Percentiles rank a stretch among this genome's conserved stretches.
These are phyloP conservation scores for Eupeodes corollae DNA, from an alignment of 1,140 invertebrate species.

Conservation along the genomic window DNA sequence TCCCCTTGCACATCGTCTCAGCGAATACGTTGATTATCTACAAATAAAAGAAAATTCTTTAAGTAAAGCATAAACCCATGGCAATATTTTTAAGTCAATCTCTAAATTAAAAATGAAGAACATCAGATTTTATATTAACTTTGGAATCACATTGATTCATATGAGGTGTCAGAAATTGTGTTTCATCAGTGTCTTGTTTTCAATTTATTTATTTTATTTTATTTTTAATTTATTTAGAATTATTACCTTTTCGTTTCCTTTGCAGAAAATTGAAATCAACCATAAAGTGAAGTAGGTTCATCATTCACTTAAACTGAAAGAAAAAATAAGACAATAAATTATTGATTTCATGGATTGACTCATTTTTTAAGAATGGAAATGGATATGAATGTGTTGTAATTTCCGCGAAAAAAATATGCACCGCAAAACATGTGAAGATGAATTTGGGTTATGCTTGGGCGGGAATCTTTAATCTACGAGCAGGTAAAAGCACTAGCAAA, in stretches of 20 bases:
- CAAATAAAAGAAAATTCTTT: neutral
- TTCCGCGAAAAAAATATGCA: slow-evolving; percentile 31
- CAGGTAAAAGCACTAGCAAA: slow-evolving; percentile 34
- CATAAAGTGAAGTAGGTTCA: neutral
- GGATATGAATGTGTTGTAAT: too few relatives aligned
- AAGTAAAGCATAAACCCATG: slow-evolving; percentile 16
- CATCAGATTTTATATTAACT: slow-evolving; percentile 16
- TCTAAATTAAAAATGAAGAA: slow-evolving; percentile 1
- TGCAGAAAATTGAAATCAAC: neutral
- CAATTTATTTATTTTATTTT: neutral
- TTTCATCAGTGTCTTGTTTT: slow-evolving; percentile 18
- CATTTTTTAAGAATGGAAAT: neutral
- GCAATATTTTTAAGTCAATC: slow-evolving; percentile 33
- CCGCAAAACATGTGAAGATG: slow-evolving; percentile 19
- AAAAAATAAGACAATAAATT: neutral
- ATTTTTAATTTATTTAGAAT: too few relatives aligned
- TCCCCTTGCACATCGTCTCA: too few relatives aligned
- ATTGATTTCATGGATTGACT: neutral
- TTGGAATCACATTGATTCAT: slow-evolving; percentile 31
- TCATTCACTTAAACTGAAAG: neutral
- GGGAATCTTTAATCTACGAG: slow-evolving; percentile 29
- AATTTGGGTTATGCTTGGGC: slow-evolving; percentile 36
- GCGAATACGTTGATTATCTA: too few relatives aligned
- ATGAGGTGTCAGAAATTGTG: slow-evolving; percentile 32
- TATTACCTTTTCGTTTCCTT: neutral